Evolutionary conservation across 2,113 vertebrate genomes (phyloP), one percentile per base, ranked within the genome.

Genomic region (Centropus bengalensis): DNA sequence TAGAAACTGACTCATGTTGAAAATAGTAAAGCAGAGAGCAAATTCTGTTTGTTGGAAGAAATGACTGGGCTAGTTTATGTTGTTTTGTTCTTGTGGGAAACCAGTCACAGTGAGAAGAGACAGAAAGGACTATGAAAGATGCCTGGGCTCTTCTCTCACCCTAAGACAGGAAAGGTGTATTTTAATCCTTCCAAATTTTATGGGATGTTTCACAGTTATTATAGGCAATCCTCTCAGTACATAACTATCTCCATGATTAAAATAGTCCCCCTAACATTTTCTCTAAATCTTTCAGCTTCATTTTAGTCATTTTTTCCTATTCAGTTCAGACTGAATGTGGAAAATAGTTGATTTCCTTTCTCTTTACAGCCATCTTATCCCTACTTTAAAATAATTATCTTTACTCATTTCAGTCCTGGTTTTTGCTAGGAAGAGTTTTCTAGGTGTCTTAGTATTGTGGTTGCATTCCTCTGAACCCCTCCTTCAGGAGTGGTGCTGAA

Each of bases 321-420:
- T 82, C 42, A 66, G 7, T 42, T 22, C n/a, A 63, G 13, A 47
- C 2, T 2, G 0, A 84, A 52, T 8, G n/a, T 0, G 2, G 52
- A 68, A 73, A 94, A 55, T 32, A 2, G 12, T 51, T 47, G 12
- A 64, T 64, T 91, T 67, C 3, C 26, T 60, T 84, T 79, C 21
- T 78, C n/a, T 82, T 90, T 79, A 27, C 13, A 70, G 28, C 1
- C 22, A 38, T 47, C 5, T 55, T 76, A 84, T 33, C 22, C 44
- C 30, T 47, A 6, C 19, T 76, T 73, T n/a, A 60, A 87, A 54
- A 30, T 17, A 75, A 55, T 18, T 51, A 18, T 27, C 15, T 79
- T 89, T 55, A 63, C 8, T 56, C 19, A 62, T 40, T 76, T 44
- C 30, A 56, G 15, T 60, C 33, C 52, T 55, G 17, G 2, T 62